Conservation (phyloP, 2,888 invertebrate genomes). For the Carpatolechia fugitivella region DNA sequence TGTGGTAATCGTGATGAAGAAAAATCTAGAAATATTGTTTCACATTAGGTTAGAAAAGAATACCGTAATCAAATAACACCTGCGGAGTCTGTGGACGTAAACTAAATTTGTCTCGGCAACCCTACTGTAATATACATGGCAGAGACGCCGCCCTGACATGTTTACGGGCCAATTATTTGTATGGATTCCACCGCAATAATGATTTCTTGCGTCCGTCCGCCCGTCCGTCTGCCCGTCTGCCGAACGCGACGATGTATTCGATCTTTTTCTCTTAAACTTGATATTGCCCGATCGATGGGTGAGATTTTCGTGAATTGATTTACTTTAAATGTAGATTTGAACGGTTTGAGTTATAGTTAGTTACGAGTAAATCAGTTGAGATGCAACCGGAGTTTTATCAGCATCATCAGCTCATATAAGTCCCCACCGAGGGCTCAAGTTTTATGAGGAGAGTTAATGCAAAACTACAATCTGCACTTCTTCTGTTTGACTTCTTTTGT, state of each 20-base stretch:
- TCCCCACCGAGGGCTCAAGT: too few species aligned
- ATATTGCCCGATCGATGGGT: slow-evolving; percentile 45
- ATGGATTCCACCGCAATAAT: slow-evolving; percentile 77
- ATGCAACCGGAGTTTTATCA: too few species aligned
- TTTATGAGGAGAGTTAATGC: too few species aligned
- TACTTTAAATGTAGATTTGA: slow-evolving; percentile 9
- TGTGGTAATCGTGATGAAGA: too few species aligned
- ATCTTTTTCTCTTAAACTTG: slow-evolving; percentile 61
- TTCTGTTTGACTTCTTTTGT: too few species aligned
- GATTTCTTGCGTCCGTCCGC: slow-evolving; percentile 70
- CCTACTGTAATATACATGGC: slow-evolving; percentile 74
- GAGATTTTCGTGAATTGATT: slow-evolving; percentile 53
- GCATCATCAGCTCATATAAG: too few species aligned
- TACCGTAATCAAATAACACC: background rate
- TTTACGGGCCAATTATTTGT: slow-evolving; percentile 81
- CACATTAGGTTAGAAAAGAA: background rate
- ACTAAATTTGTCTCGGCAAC: slow-evolving; percentile 36
- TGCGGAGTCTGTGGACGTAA: background rate
- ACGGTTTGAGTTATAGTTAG: too few species aligned
- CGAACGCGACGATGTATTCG: slow-evolving; percentile 48
- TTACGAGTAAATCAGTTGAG: too few species aligned
- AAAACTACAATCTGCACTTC: too few species aligned
- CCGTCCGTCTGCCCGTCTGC: slow-evolving; percentile 35
- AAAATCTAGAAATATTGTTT: background rate
- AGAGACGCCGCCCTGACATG: slow-evolving; percentile 78